Evolutionary conservation across 2,113 vertebrate species (phyloP), one percentile per base, ranked within the genome.

Genomic region (Tachuris rubrigastra): DNA sequence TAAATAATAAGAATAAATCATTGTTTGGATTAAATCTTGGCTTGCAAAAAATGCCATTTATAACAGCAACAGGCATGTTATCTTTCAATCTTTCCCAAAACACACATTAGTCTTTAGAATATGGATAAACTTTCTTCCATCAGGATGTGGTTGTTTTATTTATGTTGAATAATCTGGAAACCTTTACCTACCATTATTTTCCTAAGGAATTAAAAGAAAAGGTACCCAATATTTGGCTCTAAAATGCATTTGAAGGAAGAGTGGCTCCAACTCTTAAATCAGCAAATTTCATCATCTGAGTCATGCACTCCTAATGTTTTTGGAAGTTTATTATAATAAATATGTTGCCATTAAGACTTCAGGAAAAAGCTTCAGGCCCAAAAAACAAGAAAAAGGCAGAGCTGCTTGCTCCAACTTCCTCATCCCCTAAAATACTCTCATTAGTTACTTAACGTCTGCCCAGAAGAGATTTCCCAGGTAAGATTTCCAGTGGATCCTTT

Each of bases 11-110:
- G 78, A 89, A 82, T 28, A 77, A 80, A 47, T 71, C 5, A 46
- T 39, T 42, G 31, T 73, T 94, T 81, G 55, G 82, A 88, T 85
- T 94, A 80, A 86, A 93, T 80, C 47, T 73, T 90, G 67, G 87
- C 67, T 93, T 55, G 37, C 39, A 74, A 75, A 75, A 67, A 66
- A 58, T 46, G 14, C 12, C 53, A 66, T 60, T 58, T 80, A 12
- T 65, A 91, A 80, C 13, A 68, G 46, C 31, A 95, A 84, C 9
- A 79, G 46, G 14, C 50, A 80, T 10, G 28, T 20, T 73, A 55
- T 47, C 62, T 88, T 91, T 74, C 27, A 59, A 83, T 76, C 83
- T 55, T 80, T 52, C 49, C 82, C 71, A 55, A 94, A 87, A 67
- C 33, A 86, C 9, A 66, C 5, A 56, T 60, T 44, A 73, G 15